Base-by-base conservation (phyloP, 2,888 invertebrate genomes). In the Pediacus dermestoides region DNA sequence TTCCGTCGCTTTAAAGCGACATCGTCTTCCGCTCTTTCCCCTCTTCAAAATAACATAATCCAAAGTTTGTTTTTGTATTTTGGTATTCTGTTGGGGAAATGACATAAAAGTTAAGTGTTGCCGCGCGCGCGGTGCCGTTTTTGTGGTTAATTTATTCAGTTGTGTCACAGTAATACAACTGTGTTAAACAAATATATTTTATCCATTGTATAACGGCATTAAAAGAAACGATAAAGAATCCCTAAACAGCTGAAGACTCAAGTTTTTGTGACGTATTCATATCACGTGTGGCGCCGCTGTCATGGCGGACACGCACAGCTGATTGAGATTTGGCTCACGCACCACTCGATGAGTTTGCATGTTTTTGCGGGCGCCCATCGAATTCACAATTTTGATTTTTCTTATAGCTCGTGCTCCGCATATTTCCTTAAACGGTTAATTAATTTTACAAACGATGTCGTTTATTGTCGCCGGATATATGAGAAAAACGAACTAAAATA, bases 281-380 rank as follows among this genome's bases (percentile, higher is more conserved):
- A 44, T 55, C 59, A 58, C 58, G 59, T 56, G 50, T 52, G 52
- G 52, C 53, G 57, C 55, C 57, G 42, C 50, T 52, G 54, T 48
- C 53, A 49, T 46, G 42, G 46, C 43, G 44, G 47, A 48, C 48
- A 48, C 57, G 52, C 53, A 50, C 48, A 44, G 34, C 37, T 23
- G 46, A 46, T 54, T 46, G 52, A 44, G 39, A 50, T 52, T 53
- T 42, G 42, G 39, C 45, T 40, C 57, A 58, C 55, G 57, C 52
- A 54, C 50, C 34, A 44, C 32, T 43, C 52, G 44, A 55, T 53
- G 53, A 53, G 50, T 53, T 53, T 50, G 50, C 52, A 47, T 54
- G 50, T 50, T 55, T 54, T 50, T 53, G 44, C 44, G 30, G 33
- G 32, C 33, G 39, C 26, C 34, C 38, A 39, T 34, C 39, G 47